A percentile compares a stretch with the other conserved stretches of the same genome.
Evolutionary conservation across 2,888 invertebrate species (phyloP).

Genomic region (Osedax frankpressi): DNA sequence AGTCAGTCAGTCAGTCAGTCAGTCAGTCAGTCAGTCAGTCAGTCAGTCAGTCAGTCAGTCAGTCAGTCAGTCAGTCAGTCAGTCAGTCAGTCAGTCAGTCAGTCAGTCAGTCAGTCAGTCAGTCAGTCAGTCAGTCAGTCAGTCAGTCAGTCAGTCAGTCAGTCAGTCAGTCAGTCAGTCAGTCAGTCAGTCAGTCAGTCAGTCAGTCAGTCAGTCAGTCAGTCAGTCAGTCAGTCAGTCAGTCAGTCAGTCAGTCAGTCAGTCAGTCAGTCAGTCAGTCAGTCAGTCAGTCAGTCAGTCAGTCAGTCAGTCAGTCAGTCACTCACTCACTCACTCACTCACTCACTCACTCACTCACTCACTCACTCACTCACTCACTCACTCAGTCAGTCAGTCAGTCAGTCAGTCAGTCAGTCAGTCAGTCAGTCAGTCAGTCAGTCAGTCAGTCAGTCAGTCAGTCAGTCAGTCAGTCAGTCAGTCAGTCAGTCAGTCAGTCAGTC

Average conservation of each 20-base stretch:
- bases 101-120: conserved; percentile 12
- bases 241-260: background rate
- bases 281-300: background rate
- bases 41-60: background rate
- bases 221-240: background rate
- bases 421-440: no score
- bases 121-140: conserved; percentile 11
- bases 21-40: background rate
- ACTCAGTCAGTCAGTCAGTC: no score
- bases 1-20: background rate
- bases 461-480: no score
- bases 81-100: background rate
- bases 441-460: no score
- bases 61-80: background rate
- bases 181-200: conserved; percentile 10
- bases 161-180: conserved; percentile 11
- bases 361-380: background rate
- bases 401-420: no score
- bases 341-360: no score
- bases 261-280: background rate
- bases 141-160: conserved; percentile 8
- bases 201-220: conserved; percentile 5
- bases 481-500: no score
- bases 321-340: no score
- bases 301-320: background rate